Evolutionary conservation across 1,140 invertebrate species (phyloP).

Genomic region (Drosophila murphyi): DNA sequence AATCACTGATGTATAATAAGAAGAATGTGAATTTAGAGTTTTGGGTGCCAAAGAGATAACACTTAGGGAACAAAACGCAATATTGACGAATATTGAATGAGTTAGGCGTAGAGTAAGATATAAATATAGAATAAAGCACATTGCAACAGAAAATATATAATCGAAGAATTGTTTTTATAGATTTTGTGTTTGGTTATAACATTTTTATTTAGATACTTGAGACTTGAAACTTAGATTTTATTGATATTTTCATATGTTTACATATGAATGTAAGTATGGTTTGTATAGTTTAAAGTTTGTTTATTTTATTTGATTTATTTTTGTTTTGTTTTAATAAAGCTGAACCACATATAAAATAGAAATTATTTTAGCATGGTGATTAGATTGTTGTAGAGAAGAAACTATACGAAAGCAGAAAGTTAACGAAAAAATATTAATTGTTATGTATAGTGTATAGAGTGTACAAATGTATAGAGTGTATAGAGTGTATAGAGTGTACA

Average conservation of each 20-base stretch:
- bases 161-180: conserved; percentile 9
- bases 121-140: conserved; percentile 4
- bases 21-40: background rate
- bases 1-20: conserved; percentile 1
- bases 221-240: conserved; percentile 21
- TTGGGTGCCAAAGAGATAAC: conserved; percentile 4
- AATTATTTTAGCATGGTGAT: conserved; percentile 84
- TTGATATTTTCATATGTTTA: conserved; percentile 32
- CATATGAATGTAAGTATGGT: conserved; percentile 22
- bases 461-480: conserved; percentile 10
- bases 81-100: conserved; percentile 6
- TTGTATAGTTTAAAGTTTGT: conserved; percentile 29
- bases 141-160: conserved; percentile 23
- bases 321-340: conserved; percentile 64
- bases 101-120: background rate
- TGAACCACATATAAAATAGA: conserved; percentile 84
- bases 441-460: conserved; percentile 22
- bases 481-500: conserved; percentile 19
- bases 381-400: conserved; percentile 48
- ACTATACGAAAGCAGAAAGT: conserved; percentile 39
- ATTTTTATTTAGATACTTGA: conserved; percentile 22
- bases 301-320: conserved; percentile 16
- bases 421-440: conserved; percentile 33
- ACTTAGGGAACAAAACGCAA: conserved; percentile 12
- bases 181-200: conserved; percentile 28